These are phyloP conservation scores for Callocephalon fimbriatum DNA, from an alignment of 2,113 vertebrate genomes.

Conservation along the genomic window DNA sequence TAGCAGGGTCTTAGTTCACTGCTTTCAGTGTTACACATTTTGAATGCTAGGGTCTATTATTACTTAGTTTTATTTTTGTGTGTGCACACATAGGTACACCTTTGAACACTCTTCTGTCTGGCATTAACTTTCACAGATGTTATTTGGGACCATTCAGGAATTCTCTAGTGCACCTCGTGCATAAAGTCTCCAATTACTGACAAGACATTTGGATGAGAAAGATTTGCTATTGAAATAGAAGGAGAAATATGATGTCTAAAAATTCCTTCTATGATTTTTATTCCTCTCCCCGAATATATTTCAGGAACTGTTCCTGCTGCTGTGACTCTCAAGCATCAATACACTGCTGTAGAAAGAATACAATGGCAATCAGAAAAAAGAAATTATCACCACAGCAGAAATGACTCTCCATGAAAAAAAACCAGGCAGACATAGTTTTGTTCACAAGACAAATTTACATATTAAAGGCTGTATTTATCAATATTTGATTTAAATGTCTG, in stretches of 20 bases:
- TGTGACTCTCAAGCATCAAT: background rate
- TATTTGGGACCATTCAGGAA: background rate
- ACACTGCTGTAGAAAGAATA: background rate
- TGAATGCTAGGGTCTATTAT: background rate
- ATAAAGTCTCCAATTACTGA: background rate
- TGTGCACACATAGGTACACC: background rate
- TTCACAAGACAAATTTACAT: conserved; percentile 57
- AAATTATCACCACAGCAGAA: background rate
- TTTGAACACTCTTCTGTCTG: background rate
- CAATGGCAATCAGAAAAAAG: background rate
- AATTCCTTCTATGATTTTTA: background rate
- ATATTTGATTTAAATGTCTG: conserved; percentile 72
- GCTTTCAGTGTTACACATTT: background rate
- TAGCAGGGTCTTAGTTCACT: background rate
- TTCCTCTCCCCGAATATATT: background rate
- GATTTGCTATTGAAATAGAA: background rate
- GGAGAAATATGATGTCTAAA: background rate
- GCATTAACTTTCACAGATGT: background rate
- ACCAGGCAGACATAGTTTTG: background rate
- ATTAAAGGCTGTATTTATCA: conserved; percentile 71
- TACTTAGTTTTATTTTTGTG: fast-evolving
- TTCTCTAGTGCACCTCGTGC: background rate
- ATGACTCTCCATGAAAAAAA: background rate
- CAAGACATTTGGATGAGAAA: background rate
- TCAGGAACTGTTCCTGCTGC: background rate